phyloP scores from a whole-genome alignment of 2,888 invertebrate species.

The Spialia ferax region DNA sequence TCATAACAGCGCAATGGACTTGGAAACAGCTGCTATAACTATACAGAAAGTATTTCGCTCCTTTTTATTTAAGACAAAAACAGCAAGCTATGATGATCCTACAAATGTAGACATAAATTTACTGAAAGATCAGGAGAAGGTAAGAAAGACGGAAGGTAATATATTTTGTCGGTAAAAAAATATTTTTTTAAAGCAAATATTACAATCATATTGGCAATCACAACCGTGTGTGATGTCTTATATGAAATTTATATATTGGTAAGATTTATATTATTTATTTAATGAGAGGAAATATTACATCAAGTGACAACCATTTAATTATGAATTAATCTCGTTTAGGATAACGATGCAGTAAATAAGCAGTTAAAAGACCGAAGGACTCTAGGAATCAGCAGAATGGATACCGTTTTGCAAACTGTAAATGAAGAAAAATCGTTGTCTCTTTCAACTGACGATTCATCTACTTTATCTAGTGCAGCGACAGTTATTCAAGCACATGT shows the following conservation, averaged over 20 bases:
- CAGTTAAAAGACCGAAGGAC: slow-evolving; percentile 67
- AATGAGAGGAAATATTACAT: too few species aligned
- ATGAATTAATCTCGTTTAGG: slow-evolving; percentile 56
- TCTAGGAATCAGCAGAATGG: slow-evolving; percentile 75
- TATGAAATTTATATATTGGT: too few species aligned
- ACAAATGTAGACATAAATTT: slow-evolving; percentile 60
- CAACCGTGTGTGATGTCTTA: too few species aligned
- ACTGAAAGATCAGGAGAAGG: slow-evolving; percentile 48
- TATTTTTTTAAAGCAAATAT: neutral
- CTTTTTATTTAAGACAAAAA: slow-evolving; percentile 78
- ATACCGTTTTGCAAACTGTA: slow-evolving; percentile 81
- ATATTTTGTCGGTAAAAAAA: neutral
- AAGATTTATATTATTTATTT: too few species aligned
- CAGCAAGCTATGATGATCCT: slow-evolving; percentile 73
- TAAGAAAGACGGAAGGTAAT: slow-evolving; percentile 26
- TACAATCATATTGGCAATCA: too few species aligned
- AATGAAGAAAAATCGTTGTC: slow-evolving; percentile 83
- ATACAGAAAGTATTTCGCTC: slow-evolving; percentile 86
- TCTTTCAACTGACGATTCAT: slow-evolving; percentile 81
- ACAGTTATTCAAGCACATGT: slow-evolving; percentile 90
- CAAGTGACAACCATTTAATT: neutral
- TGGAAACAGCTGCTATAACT: slow-evolving; percentile 84
- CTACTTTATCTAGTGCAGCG: slow-evolving; percentile 85
- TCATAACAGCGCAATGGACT: slow-evolving; percentile 61
- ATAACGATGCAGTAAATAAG: slow-evolving; percentile 50